These are phyloP conservation scores for Clupea harengus DNA, from an alignment of 2,113 vertebrate species.

Conservation along the genomic window DNA sequence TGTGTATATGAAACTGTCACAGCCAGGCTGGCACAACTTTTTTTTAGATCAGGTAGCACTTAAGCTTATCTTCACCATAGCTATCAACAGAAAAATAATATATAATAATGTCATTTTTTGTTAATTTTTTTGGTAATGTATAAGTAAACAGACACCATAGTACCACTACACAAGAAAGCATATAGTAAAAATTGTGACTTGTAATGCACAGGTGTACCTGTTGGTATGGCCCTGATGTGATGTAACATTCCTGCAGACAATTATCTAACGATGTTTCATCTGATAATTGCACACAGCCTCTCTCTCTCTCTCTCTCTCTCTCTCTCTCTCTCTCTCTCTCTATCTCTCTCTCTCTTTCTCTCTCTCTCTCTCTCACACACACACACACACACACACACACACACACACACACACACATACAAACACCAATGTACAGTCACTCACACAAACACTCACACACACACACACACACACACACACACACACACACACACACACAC, in stretches of 20 bases:
- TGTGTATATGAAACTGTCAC: background rate
- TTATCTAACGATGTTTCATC: background rate
- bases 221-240: background rate
- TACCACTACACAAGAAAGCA: too few relatives aligned
- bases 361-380: background rate
- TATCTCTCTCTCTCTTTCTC: too few relatives aligned
- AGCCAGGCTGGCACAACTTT: background rate
- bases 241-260: background rate
- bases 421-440: too few relatives aligned
- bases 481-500: background rate
- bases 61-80: background rate
- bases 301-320: too few relatives aligned
- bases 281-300: background rate
- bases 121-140: background rate
- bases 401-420: background rate
- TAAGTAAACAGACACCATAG: background rate
- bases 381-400: background rate
- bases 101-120: background rate
- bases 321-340: background rate
- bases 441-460: background rate
- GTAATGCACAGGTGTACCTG: background rate
- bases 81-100: background rate
- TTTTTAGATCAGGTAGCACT: background rate
- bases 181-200: background rate
- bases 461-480: background rate